Conservation (phyloP, 2,888 invertebrate genomes). For the Creontiades dilutus region DNA sequence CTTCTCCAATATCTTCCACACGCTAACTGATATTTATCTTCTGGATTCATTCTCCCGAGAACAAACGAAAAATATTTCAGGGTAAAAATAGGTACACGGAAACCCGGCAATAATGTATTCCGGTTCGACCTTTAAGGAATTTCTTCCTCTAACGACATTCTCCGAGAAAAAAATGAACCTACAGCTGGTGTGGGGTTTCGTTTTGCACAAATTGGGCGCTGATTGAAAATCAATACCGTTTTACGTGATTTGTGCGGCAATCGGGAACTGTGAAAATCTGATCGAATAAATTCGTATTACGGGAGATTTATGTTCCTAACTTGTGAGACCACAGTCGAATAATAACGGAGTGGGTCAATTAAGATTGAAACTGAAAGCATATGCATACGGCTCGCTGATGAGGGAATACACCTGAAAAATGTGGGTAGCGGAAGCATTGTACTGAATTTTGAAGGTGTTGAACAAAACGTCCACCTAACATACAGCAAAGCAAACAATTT, state of each 20-base stretch:
- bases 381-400: too few species aligned
- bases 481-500: too few species aligned
- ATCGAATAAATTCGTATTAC: neutral
- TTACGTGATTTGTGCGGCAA: neutral
- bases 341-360: too few species aligned
- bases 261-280: neutral
- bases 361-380: too few species aligned
- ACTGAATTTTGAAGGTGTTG: too few species aligned
- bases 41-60: neutral
- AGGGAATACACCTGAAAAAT: too few species aligned
- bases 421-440: too few species aligned
- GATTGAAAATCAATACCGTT: slow-evolving; percentile 4
- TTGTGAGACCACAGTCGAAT: too few species aligned
- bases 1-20: neutral
- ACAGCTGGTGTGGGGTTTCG: neutral
- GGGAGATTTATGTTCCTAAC: too few species aligned
- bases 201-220: neutral
- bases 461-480: too few species aligned
- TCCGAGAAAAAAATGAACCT: neutral
- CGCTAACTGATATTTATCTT: neutral
- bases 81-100: neutral
- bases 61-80: neutral
- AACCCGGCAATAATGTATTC: neutral
- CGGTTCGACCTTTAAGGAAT: neutral
- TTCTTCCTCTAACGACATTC: neutral